These are phyloP conservation scores for Uromys caudimaculatus DNA, from an alignment of 2,797 vertebrate genomes.

Conservation along the genomic window DNA sequence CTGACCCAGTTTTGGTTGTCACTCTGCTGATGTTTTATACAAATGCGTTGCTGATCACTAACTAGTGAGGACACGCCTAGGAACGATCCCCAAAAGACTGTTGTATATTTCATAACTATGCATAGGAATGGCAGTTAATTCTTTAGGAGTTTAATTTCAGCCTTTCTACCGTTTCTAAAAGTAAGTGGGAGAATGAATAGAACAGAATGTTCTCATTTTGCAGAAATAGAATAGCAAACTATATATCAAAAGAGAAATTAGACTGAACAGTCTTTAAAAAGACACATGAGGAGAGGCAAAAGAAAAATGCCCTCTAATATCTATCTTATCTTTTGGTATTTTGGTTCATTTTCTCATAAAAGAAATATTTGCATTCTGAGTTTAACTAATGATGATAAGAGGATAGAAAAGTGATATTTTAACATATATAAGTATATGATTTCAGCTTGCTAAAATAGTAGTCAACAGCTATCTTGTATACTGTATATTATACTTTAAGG, in stretches of 20 bases:
- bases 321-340: conserved; percentile 62
- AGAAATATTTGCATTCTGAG: conserved; percentile 31
- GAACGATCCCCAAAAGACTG: conserved; percentile 41
- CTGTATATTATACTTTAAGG: not conserved
- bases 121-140: conserved; percentile 68
- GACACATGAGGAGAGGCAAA: conserved; percentile 46
- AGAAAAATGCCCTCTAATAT: conserved; percentile 63
- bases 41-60: conserved; percentile 57
- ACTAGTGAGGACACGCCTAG: conserved; percentile 15
- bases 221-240: conserved; percentile 79
- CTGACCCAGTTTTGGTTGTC: conserved; percentile 45
- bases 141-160: conserved; percentile 78
- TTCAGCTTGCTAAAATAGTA: conserved; percentile 42
- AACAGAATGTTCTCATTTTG: conserved; percentile 75
- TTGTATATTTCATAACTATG: conserved; percentile 67
- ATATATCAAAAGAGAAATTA: conserved; percentile 74
- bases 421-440: not conserved
- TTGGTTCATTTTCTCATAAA: conserved; percentile 65
- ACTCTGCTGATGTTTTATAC: conserved; percentile 8
- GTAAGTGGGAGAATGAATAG: conserved; percentile 74
- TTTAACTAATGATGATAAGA: conserved; percentile 47
- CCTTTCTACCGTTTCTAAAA: conserved; percentile 69
- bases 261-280: conserved; percentile 71
- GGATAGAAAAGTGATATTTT: conserved; percentile 45
- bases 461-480: not conserved